Percentiles rank a stretch among this genome's conserved stretches.
These are phyloP conservation scores for Peromyscus eremicus DNA, from an alignment of 2,797 vertebrate genomes.

Conservation along the genomic window DNA sequence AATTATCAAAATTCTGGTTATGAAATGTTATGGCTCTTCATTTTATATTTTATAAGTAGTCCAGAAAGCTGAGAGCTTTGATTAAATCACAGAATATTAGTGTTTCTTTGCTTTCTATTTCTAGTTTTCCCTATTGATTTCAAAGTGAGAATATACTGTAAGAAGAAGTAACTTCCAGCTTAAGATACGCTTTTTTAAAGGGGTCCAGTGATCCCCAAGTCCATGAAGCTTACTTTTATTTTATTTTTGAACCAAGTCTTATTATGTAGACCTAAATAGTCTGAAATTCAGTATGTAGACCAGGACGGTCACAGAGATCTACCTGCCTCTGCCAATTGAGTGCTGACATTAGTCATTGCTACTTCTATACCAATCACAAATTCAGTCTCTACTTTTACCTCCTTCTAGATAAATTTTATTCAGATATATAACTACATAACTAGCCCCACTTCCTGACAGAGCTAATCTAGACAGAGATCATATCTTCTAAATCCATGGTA, in stretches of 20 bases:
- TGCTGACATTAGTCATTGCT: not conserved
- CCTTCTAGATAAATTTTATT: not conserved
- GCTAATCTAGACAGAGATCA: not conserved
- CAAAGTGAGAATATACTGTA: not conserved
- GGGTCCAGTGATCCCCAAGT: not conserved
- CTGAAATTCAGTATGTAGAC: not conserved
- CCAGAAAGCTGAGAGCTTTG: not conserved
- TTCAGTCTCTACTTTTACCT: not conserved
- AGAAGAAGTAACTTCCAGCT: not conserved
- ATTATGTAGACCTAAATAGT: not conserved
- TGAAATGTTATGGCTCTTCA: not conserved
- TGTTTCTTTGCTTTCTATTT: not conserved
- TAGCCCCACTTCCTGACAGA: not conserved
- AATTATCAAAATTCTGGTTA: not conserved
- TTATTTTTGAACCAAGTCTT: not conserved
- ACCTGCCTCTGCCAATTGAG: not conserved
- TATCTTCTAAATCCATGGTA: not conserved
- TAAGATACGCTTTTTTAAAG: not conserved
- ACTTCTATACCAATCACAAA: not conserved
- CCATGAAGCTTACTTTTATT: not conserved
- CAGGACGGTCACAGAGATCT: not conserved
- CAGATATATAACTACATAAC: not conserved
- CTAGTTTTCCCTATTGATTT: not conserved
- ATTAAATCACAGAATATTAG: no score
- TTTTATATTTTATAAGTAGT: constrained; percentile 15